phyloP scores from a whole-genome alignment of 2,888 invertebrate species.

The Ophion ellenae region DNA sequence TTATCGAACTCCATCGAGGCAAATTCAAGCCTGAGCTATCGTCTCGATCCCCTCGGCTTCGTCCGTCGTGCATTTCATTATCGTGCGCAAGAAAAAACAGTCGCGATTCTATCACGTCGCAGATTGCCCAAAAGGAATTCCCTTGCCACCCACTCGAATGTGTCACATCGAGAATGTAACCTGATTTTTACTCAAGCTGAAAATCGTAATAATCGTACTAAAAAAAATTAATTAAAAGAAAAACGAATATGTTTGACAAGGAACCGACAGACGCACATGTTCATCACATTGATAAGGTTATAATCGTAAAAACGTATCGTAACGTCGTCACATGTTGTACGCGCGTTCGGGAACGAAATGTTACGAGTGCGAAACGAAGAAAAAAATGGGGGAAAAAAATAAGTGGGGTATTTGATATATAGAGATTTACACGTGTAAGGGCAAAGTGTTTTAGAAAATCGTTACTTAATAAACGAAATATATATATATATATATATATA shows the following conservation, averaged over 20 bases:
- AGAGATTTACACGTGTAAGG: constrained; percentile 67
- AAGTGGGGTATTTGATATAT: constrained; percentile 66
- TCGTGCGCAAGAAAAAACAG: constrained; percentile 7
- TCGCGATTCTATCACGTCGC: not conserved
- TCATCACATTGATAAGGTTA: constrained; percentile 46
- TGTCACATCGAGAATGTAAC: not conserved
- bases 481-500: constrained; percentile 34
- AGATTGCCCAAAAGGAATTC: not conserved
- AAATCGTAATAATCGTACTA: not conserved
- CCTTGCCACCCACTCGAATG: not conserved
- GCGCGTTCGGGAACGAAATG: constrained; percentile 42
- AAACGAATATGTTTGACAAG: not conserved
- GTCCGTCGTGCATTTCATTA: constrained; percentile 8
- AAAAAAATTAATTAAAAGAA: constrained; percentile 6
- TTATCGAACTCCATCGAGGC: constrained; percentile 31
- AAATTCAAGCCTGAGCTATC: not conserved
- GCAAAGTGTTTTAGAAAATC: constrained; percentile 66
- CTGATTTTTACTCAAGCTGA: constrained; percentile 16
- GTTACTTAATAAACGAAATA: constrained; percentile 57
- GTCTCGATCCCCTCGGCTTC: not conserved
- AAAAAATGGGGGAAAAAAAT: constrained; percentile 6
- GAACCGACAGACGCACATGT: constrained; percentile 35
- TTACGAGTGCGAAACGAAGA: constrained; percentile 9
- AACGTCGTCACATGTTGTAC: constrained; percentile 54
- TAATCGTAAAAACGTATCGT: constrained; percentile 48